phyloP scores from a whole-genome alignment of 2,113 vertebrate genomes.

The Prietella phreatophila region DNA sequence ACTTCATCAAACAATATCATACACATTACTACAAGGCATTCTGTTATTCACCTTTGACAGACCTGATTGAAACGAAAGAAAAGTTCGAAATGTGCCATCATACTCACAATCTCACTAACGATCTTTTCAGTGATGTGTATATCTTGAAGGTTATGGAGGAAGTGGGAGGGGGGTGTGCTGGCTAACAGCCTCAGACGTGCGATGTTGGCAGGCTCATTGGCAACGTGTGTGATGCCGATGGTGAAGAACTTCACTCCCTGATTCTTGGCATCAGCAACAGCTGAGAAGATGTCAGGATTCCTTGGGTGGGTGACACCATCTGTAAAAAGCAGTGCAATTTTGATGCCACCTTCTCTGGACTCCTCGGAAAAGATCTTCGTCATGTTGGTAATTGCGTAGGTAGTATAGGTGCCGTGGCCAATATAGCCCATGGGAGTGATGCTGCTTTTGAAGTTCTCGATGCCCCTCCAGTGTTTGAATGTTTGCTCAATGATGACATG shows the following conservation, averaged over 20 bases:
- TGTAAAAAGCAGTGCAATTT: constrained; percentile 80
- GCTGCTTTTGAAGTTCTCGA: constrained; percentile 77
- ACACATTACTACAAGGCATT: background rate
- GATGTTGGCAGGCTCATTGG: constrained; percentile 79
- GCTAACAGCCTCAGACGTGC: constrained; percentile 81
- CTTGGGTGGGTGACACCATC: constrained; percentile 84
- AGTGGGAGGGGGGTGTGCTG: constrained; percentile 78
- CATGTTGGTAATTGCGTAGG: constrained; percentile 90
- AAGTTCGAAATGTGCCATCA: constrained; percentile 24
- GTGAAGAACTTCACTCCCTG: constrained; percentile 84
- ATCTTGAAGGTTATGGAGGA: constrained; percentile 85
- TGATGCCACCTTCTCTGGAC: constrained; percentile 72
- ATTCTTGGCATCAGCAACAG: constrained; percentile 84
- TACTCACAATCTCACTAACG: constrained; percentile 81
- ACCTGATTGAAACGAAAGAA: background rate
- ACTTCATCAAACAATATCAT: background rate
- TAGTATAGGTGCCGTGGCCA: constrained; percentile 88
- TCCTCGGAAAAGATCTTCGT: constrained; percentile 84
- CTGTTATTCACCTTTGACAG: background rate
- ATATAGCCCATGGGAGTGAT: constrained; percentile 79
- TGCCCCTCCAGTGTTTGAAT: constrained; percentile 82
- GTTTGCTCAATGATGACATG: constrained; percentile 83
- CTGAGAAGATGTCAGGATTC: constrained; percentile 89
- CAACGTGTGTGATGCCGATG: constrained; percentile 81
- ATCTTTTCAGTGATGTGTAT: constrained; percentile 75